Evolutionary conservation across 1,140 invertebrate genomes (phyloP).

Genomic region (Nephila pilipes): DNA sequence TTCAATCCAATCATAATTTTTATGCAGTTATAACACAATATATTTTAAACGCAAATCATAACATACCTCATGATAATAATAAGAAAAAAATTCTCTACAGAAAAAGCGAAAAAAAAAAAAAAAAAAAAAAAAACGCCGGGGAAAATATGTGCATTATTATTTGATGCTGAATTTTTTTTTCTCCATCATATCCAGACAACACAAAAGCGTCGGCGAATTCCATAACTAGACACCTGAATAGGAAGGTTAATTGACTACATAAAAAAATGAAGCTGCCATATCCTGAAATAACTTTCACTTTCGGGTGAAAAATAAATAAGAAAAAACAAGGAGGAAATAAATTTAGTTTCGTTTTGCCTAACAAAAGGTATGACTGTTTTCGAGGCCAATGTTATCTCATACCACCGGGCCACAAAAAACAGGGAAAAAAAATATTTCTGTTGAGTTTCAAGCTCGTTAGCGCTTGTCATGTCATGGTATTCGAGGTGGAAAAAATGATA

Average conservation of each 20-base stretch:
- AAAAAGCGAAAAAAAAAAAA: too few relatives aligned
- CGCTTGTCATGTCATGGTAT: conserved; percentile 6
- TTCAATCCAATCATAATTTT: too few relatives aligned
- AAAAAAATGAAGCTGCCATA: conserved; percentile 41
- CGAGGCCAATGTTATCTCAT: conserved; percentile 67
- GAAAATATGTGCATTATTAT: background rate
- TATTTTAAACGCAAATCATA: background rate
- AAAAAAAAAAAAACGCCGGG: background rate
- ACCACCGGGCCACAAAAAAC: conserved; percentile 6
- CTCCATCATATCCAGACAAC: background rate
- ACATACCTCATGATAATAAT: background rate
- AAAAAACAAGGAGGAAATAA: conserved; percentile 62
- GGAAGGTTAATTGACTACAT: conserved; percentile 35
- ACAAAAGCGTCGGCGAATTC: conserved; percentile 43
- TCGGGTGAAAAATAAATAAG: background rate
- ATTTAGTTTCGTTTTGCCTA: conserved; percentile 42
- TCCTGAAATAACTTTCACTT: conserved; percentile 68
- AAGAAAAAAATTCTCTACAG: background rate
- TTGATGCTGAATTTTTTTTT: background rate
- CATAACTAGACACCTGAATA: conserved; percentile 46
- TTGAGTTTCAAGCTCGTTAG: conserved; percentile 20
- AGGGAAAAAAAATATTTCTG: background rate
- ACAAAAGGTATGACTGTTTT: conserved; percentile 55
- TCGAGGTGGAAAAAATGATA: background rate
- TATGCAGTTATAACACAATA: background rate